Evolutionary conservation across 1,140 invertebrate genomes (phyloP).

Genomic region (Drosophila gunungcola): DNA sequence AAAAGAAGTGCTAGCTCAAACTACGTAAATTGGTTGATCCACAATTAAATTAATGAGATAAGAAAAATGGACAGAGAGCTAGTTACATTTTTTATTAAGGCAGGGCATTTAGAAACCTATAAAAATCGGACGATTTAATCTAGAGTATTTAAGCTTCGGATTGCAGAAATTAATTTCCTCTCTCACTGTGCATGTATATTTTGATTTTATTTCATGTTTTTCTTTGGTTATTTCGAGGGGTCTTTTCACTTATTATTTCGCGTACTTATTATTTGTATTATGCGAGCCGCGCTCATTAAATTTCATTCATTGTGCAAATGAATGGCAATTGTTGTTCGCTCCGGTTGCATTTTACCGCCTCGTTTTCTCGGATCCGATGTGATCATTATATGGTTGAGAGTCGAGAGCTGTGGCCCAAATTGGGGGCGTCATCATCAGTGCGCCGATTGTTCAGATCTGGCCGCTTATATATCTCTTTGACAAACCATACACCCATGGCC

Average conservation of each 20-base stretch:
- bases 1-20: too few species aligned
- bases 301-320: conserved; percentile 73
- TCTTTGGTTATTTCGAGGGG: conserved; percentile 9
- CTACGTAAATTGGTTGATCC: too few species aligned
- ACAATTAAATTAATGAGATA: too few species aligned
- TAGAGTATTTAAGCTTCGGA: too few species aligned
- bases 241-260: conserved; percentile 43
- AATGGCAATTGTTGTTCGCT: conserved; percentile 63
- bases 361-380: conserved; percentile 35
- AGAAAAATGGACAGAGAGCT: too few species aligned
- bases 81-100: too few species aligned
- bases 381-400: conserved; percentile 25
- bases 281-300: conserved; percentile 59
- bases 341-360: conserved; percentile 48
- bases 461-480: conserved; percentile 15
- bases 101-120: too few species aligned
- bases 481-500: conserved; percentile 1
- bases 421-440: conserved; percentile 38
- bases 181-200: background rate
- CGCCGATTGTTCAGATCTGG: conserved; percentile 27
- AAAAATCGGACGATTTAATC: too few species aligned
- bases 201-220: conserved; percentile 13
- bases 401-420: conserved; percentile 24
- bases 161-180: too few species aligned
- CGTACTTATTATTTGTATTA: conserved; percentile 53